Evolutionary conservation across 2,888 invertebrate genomes (phyloP), one percentile per base, ranked within the genome.

Genomic region (Coleophora deauratella): DNA sequence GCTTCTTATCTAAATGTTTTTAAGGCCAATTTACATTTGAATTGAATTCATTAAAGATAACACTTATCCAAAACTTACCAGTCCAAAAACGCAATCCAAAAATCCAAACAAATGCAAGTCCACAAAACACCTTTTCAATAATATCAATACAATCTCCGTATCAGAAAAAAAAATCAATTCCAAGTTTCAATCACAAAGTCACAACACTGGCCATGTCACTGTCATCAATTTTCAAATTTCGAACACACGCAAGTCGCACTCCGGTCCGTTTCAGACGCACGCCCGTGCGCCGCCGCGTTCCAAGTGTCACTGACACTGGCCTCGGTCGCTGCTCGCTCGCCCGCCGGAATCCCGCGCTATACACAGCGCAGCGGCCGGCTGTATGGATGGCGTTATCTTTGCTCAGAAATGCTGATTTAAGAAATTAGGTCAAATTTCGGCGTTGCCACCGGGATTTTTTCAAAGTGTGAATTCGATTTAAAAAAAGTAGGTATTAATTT

Each of bases 71-170:
- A 33, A 33, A 76, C 80, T 79, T 52, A 81, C 82, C 74, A 57
- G 63, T 68, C 81, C 80, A 81, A 73, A 79, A 77, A 67, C 74
- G 81, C 81, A 82, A 82, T 82, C 82, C 82, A 82, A 82, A 65
- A 69, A 72, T 73, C 71, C 21, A 21, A 21, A 21, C 21, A 21
- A 21, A 21, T 21, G 21, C 21, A 21, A 66, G 60, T 72, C 75
- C 70, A 77, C 73, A 72, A 66, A 68, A 21, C 21, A 21, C 21
- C 21, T 6, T 21, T 21, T 21, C 21, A 21, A 21, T 21, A 21
- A 21, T 21, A 21, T 6, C 21, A 21, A 21, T 21, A 21, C 6
- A 21, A 21, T 21, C 3, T 6, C 21, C 3, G 6, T 21, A 13
- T 30, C 13, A 41, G 9, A 27, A 32, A 14, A 33, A 34, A 38